A percentile compares a stretch with the other conserved stretches of the same genome.
Conservation (phyloP, 1,140 invertebrate species). For the Diachasma alloeum region DNA sequence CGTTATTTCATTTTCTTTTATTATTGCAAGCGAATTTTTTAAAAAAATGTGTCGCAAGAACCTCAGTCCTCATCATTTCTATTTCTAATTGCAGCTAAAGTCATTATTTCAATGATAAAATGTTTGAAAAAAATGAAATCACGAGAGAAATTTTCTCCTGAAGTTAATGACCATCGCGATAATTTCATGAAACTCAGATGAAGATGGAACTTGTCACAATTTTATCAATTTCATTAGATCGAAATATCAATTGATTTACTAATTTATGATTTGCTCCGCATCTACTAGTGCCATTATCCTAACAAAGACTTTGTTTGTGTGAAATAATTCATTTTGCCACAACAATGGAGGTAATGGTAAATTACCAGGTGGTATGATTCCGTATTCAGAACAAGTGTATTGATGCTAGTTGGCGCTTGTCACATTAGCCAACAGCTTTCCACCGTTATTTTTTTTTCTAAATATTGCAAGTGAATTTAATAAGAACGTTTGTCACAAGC, state of each 20-base stretch:
- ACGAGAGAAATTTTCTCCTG: too few species aligned
- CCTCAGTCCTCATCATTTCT: slow-evolving; percentile 19
- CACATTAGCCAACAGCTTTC: too few species aligned
- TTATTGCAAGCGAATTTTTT: background rate
- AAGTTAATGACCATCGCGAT: background rate
- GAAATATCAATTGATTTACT: background rate
- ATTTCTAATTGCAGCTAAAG: too few species aligned
- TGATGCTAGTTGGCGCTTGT: too few species aligned
- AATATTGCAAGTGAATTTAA: background rate
- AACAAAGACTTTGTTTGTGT: too few species aligned
- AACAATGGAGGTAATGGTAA: too few species aligned
- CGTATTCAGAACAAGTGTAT: too few species aligned
- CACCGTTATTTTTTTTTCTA: too few species aligned
- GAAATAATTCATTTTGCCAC: too few species aligned
- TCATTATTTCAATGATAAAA: background rate
- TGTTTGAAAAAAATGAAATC: too few species aligned
- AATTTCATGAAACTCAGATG: background rate
- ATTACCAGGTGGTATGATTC: slow-evolving; percentile 74
- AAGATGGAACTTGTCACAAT: background rate
- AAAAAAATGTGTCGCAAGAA: background rate
- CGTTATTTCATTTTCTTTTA: too few species aligned
- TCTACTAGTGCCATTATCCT: too few species aligned
- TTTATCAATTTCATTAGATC: background rate
- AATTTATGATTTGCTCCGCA: background rate
- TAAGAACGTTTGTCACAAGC: background rate